A percentile compares a stretch with the other conserved stretches of the same genome.
Conservation (phyloP, 2,113 vertebrate genomes). For the Manacus vitellinus region DNA sequence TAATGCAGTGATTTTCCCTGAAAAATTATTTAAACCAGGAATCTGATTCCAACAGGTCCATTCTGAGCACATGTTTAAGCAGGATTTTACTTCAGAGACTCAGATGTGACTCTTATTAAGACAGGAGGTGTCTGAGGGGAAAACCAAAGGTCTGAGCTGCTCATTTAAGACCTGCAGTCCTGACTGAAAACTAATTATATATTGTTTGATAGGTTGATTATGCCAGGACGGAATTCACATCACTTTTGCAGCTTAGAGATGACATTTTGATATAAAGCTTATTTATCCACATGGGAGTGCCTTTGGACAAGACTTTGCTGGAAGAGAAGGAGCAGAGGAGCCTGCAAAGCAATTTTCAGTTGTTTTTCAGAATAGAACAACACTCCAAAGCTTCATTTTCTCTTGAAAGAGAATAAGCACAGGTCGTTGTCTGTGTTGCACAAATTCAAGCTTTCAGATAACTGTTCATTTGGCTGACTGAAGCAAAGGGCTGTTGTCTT, state of each 20-base stretch:
- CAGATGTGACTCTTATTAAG: background rate
- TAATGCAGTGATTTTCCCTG: background rate
- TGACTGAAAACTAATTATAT: background rate
- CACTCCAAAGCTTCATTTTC: background rate
- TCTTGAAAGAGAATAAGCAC: background rate
- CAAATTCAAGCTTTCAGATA: background rate
- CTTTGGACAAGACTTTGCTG: background rate
- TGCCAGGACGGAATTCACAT: background rate
- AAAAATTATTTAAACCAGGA: background rate
- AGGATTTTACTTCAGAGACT: background rate
- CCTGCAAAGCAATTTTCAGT: background rate
- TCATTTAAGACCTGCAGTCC: background rate
- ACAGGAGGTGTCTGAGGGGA: background rate
- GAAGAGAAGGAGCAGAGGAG: background rate
- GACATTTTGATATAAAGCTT: background rate
- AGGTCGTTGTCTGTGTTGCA: background rate
- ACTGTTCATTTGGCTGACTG: background rate
- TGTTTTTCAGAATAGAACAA: background rate
- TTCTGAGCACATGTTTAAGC: background rate
- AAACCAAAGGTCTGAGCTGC: background rate
- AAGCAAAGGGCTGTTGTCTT: background rate
- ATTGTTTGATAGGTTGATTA: background rate
- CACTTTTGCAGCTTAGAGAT: background rate
- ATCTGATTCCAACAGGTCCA: background rate
- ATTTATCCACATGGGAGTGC: background rate